Percentiles rank a stretch among this genome's conserved stretches.
These are phyloP conservation scores for Euschistus heros DNA, from an alignment of 1,140 invertebrate genomes.

Conservation along the genomic window DNA sequence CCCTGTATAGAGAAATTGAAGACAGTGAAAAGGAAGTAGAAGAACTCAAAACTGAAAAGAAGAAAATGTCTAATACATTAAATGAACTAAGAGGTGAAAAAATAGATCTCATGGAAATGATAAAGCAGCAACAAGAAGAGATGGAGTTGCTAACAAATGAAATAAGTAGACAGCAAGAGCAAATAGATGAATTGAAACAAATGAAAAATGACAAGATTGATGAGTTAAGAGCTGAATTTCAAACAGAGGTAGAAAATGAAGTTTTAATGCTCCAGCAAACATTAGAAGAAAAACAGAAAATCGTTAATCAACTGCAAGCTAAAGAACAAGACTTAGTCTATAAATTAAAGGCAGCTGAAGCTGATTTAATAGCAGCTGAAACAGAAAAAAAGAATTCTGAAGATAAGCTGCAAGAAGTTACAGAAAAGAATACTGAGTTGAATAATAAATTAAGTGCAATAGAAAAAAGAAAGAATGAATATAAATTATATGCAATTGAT, in stretches of 20 bases:
- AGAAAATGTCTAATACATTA: background rate
- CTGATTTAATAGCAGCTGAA: slow-evolving; percentile 17
- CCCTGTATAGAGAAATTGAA: background rate
- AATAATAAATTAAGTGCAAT: slow-evolving; percentile 12
- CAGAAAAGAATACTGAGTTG: slow-evolving; percentile 14
- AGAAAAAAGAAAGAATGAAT: slow-evolving; percentile 26
- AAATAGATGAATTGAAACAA: slow-evolving; percentile 23
- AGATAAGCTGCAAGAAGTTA: slow-evolving; percentile 11
- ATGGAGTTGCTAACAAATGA: slow-evolving; percentile 16
- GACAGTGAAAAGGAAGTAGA: slow-evolving; percentile 9
- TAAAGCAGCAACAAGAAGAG: slow-evolving; percentile 21
- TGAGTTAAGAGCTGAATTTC: slow-evolving; percentile 15
- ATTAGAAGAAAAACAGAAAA: slow-evolving; percentile 23
- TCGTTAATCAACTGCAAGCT: slow-evolving; percentile 7
- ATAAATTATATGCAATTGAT: slow-evolving; percentile 24
- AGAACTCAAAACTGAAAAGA: slow-evolving; percentile 2
- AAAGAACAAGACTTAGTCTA: slow-evolving; percentile 21
- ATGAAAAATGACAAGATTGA: slow-evolving; percentile 20
- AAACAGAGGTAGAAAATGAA: slow-evolving; percentile 13
- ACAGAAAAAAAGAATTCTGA: slow-evolving; percentile 20
- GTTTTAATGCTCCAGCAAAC: slow-evolving; percentile 7
- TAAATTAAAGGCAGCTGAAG: slow-evolving; percentile 19
- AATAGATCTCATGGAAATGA: slow-evolving; percentile 19
- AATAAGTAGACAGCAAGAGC: slow-evolving; percentile 20
- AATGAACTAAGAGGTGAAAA: slow-evolving; percentile 18